Percentiles rank a stretch among this genome's conserved stretches.
phyloP scores from a whole-genome alignment of 2,797 vertebrate genomes.

The Poecile montanus region DNA sequence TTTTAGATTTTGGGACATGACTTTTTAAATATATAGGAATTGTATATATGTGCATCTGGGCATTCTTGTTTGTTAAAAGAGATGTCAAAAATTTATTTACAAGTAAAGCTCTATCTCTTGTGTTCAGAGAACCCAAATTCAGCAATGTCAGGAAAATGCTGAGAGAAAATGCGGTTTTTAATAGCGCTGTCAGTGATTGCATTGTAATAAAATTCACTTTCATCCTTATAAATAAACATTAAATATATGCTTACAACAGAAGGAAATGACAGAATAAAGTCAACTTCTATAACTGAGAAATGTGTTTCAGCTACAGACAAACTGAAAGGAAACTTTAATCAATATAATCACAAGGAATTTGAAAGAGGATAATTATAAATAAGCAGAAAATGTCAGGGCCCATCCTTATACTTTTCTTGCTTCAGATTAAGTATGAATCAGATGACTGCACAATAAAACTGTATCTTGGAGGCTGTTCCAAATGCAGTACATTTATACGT shows the following conservation, averaged over 20 bases:
- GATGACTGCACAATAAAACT: not conserved
- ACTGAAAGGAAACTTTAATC: constrained; percentile 10
- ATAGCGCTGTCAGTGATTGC: not conserved
- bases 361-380: constrained; percentile 4
- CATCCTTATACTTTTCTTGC: not conserved
- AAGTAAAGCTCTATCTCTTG: not conserved
- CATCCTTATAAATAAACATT: constrained; percentile 27
- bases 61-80: not conserved
- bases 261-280: constrained; percentile 41
- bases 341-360: constrained; percentile 15
- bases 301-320: not conserved
- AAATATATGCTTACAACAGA: not conserved
- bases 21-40: not conserved
- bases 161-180: not conserved
- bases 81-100: not conserved
- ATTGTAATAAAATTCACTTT: constrained; percentile 39
- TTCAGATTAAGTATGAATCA: not conserved
- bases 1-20: not conserved
- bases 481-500: not conserved
- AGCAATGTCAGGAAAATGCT: not conserved
- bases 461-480: not conserved
- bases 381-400: not conserved
- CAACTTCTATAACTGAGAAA: not conserved
- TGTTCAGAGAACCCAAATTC: not conserved
- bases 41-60: not conserved